Evolutionary conservation across 2,113 vertebrate species (phyloP), one percentile per base, ranked within the genome.

Genomic region (Marcusenius ussheri): DNA sequence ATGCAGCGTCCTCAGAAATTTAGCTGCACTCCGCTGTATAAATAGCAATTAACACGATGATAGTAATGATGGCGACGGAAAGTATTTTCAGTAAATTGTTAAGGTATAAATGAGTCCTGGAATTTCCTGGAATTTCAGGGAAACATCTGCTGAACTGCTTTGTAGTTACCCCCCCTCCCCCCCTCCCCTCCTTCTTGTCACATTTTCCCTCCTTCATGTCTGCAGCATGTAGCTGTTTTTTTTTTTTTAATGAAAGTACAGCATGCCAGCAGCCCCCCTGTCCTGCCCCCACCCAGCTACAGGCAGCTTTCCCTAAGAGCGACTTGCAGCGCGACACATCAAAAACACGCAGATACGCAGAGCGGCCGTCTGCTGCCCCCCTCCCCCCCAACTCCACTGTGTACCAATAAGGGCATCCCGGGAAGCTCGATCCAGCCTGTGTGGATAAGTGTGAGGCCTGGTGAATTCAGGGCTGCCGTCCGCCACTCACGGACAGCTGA

Each of bases 191-290:
- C 39, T 51, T n/a, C 56, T 11, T 49, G 58, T 83, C 80, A 31
- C 80, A n/a, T 85, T 88, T 93, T 94, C 93, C 53, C 92, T 53
- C 46, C 88, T 77, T 27, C 45, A n/a, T 88, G 58, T 70, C 58
- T 88, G 24, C 46, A 45, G 39, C 19, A 17, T 46, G 19, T 84
- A 47, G 35, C 80, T 47, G 42, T 46, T 87, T 27, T 87, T 66
- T 88, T 45, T 50, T 3, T 51, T 17, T 51, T 15, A n/a, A 74
- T 88, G 45, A 83, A 70, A 88, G 87, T 77, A 19, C 21, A 10
- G 19, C 13, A 8, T 49, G n/a, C 53, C 45, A 70, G 45, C 7
- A 86, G 84, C 21, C 45, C 13, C 11, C 45, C 27, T n/a, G 42
- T 47, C 87, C 83, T 45, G 11, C 31, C 39, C 42, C 39, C n/a